A percentile compares a stretch with the other conserved stretches of the same genome.
Evolutionary conservation across 2,797 vertebrate species (phyloP).

Genomic region (Monodelphis domestica): DNA sequence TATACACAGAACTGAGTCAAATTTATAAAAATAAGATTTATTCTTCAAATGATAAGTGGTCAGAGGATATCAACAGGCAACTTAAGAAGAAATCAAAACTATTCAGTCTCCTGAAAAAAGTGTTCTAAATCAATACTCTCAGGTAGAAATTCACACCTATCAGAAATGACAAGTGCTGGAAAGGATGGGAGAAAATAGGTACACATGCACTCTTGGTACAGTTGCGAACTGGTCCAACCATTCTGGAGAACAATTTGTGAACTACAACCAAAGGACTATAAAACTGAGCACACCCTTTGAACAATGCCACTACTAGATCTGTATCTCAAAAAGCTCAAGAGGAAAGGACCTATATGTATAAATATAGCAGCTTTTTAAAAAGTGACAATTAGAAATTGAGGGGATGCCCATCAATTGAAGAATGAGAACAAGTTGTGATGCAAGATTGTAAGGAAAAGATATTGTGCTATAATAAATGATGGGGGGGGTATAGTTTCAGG

Average conservation of each 20-base stretch:
- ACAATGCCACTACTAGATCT: background rate
- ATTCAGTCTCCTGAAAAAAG: background rate
- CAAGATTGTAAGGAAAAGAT: background rate
- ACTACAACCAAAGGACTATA: background rate
- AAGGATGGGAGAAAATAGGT: background rate
- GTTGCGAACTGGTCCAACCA: background rate
- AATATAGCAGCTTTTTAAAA: background rate
- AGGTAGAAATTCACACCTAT: too few species aligned
- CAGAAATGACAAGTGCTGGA: background rate
- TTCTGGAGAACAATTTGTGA: background rate
- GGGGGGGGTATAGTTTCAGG: background rate
- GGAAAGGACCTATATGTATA: background rate
- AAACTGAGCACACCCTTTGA: background rate
- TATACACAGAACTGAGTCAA: background rate
- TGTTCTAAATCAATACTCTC: background rate
- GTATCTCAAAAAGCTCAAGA: background rate
- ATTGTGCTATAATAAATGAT: background rate
- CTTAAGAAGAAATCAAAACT: background rate
- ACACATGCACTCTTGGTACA: background rate
- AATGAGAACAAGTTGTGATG: background rate
- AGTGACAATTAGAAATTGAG: background rate
- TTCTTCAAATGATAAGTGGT: background rate
- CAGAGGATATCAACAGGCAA: background rate
- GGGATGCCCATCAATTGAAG: background rate
- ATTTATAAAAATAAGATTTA: background rate